Percentiles rank a stretch among this genome's conserved stretches.
phyloP scores from a whole-genome alignment of 1,140 invertebrate genomes.

The Periplaneta americana region DNA sequence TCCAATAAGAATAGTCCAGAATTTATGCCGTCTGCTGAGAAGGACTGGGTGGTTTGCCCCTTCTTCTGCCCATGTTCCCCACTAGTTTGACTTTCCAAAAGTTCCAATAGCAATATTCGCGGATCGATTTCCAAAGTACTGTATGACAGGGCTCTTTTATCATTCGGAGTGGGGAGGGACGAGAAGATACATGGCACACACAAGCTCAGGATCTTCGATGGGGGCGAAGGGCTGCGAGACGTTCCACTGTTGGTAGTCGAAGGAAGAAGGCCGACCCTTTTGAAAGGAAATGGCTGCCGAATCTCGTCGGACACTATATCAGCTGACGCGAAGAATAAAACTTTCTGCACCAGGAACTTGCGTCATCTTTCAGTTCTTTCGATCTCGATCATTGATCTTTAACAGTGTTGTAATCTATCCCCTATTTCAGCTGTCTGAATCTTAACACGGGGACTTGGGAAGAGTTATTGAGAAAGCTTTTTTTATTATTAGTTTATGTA shows the following conservation, averaged over 20 bases:
- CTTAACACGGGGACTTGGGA: not conserved
- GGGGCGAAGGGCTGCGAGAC: no score
- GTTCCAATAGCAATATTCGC: not conserved
- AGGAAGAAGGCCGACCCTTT: not conserved
- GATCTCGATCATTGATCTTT: not conserved
- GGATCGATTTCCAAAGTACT: not conserved
- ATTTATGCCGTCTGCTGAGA: not conserved
- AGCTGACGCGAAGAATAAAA: not conserved
- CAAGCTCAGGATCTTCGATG: not conserved
- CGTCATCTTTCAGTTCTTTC: not conserved
- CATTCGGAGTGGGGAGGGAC: not conserved
- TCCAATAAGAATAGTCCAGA: not conserved
- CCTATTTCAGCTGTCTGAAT: not conserved
- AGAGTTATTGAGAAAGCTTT: not conserved
- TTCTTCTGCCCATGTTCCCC: not conserved
- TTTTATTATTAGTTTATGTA: not conserved
- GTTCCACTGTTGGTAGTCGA: not conserved
- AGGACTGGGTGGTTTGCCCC: not conserved
- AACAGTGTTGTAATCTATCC: not conserved
- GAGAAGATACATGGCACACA: not conserved
- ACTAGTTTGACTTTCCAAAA: not conserved
- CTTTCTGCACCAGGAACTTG: not conserved
- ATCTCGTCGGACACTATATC: not conserved
- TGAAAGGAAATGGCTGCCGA: not conserved
- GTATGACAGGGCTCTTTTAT: not conserved